A percentile compares a stretch with the other conserved stretches of the same genome.
phyloP scores from a whole-genome alignment of 2,113 vertebrate species.

The Aramus guarauna region DNA sequence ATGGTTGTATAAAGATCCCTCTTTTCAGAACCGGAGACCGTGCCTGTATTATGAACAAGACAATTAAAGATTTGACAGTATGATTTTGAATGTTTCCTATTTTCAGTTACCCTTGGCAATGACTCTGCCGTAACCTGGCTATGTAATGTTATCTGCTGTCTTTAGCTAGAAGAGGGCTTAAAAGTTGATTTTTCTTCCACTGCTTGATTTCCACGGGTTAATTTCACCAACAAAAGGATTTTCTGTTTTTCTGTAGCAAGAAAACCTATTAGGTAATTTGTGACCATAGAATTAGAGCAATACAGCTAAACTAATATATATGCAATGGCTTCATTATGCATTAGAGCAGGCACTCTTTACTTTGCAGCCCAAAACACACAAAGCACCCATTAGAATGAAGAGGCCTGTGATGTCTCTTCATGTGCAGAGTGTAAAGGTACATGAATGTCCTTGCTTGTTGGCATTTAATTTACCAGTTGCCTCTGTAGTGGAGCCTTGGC shows the following conservation, averaged over 20 bases:
- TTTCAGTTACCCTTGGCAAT: conserved; percentile 56
- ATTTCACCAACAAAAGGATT: conserved; percentile 34
- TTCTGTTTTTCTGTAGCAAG: conserved; percentile 22
- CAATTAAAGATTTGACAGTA: conserved; percentile 52
- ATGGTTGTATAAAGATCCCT: conserved; percentile 22
- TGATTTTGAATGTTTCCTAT: conserved; percentile 55
- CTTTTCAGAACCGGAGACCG: conserved; percentile 3
- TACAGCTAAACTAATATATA: not conserved
- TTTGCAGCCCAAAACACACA: conserved; percentile 18
- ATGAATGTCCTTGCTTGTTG: conserved; percentile 74
- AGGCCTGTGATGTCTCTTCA: conserved; percentile 53
- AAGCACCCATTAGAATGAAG: conserved; percentile 43
- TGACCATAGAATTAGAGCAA: not conserved
- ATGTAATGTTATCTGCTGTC: conserved; percentile 26
- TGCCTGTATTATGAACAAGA: conserved; percentile 36
- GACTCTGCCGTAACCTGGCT: conserved; percentile 35
- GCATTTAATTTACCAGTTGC: conserved; percentile 81
- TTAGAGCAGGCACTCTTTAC: conserved; percentile 5
- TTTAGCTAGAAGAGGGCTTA: conserved; percentile 23
- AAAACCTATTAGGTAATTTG: conserved; percentile 47
- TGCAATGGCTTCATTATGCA: not conserved
- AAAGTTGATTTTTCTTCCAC: conserved; percentile 39
- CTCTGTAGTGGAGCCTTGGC: conserved; percentile 79
- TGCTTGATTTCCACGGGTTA: not conserved
- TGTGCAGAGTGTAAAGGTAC: conserved; percentile 69